phyloP scores from a whole-genome alignment of 2,888 invertebrate genomes.

The Melinaea marsaeus region DNA sequence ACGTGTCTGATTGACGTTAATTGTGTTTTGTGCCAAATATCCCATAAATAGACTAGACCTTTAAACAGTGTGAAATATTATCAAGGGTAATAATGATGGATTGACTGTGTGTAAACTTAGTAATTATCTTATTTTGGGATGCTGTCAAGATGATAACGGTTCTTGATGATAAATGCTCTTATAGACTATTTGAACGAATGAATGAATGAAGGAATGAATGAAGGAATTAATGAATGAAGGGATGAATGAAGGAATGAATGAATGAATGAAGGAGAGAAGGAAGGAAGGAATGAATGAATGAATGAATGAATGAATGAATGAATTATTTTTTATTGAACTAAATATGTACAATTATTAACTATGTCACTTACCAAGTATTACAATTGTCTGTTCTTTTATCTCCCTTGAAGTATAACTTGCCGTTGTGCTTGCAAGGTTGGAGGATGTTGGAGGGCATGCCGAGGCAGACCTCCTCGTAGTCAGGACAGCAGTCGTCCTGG shows the following conservation, averaged over 20 bases:
- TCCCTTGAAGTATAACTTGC: slow-evolving; percentile 71
- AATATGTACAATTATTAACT: background rate
- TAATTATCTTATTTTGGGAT: too few species aligned
- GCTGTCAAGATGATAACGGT: too few species aligned
- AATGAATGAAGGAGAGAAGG: too few species aligned
- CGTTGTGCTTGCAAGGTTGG: slow-evolving; percentile 74
- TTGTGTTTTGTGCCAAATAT: background rate
- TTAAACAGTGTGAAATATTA: too few species aligned
- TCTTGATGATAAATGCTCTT: too few species aligned
- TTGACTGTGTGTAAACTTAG: background rate
- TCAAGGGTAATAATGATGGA: background rate
- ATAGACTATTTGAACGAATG: too few species aligned
- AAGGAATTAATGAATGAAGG: too few species aligned
- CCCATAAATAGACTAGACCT: too few species aligned
- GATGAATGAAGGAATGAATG: too few species aligned
- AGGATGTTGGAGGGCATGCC: slow-evolving; percentile 36
- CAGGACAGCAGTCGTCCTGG: slow-evolving; percentile 94
- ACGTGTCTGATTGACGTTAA: background rate
- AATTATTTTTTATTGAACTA: background rate
- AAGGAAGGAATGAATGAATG: too few species aligned
- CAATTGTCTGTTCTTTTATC: slow-evolving; percentile 80
- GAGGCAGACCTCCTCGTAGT: slow-evolving; percentile 86
- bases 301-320: too few species aligned
- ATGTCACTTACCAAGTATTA: slow-evolving; percentile 82
- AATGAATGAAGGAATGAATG: too few species aligned